Percentiles rank a stretch among this genome's conserved stretches.
Evolutionary conservation across 1,140 invertebrate species (phyloP).

Genomic region (Drosophila arizonae): DNA sequence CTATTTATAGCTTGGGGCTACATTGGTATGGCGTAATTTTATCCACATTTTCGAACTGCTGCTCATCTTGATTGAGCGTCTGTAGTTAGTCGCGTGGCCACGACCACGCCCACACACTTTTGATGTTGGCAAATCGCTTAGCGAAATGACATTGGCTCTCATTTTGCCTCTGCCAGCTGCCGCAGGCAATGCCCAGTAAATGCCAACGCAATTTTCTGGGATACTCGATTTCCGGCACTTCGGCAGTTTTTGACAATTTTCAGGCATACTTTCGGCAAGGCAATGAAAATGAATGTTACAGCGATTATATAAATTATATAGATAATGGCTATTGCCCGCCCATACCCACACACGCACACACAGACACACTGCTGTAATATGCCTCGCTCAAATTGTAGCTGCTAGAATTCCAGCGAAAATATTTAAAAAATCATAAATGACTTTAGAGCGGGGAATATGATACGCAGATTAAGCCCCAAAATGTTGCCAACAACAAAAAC

Average conservation of each 20-base stretch:
- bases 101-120: background rate
- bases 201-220: conserved; percentile 28
- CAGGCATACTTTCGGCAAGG: conserved; percentile 40
- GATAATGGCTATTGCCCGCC: conserved; percentile 35
- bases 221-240: conserved; percentile 41
- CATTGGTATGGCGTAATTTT: too few relatives aligned
- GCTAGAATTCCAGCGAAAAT: conserved; percentile 12
- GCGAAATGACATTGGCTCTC: conserved; percentile 16
- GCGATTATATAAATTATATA: conserved; percentile 64
- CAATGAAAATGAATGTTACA: conserved; percentile 39
- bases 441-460: conserved; percentile 12
- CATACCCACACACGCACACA: too few relatives aligned
- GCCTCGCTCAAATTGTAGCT: too few relatives aligned
- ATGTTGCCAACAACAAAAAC: conserved; percentile 14
- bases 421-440: conserved; percentile 28
- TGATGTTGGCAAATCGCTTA: conserved; percentile 25
- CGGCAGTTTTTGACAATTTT: conserved; percentile 34
- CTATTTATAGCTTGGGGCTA: too few relatives aligned
- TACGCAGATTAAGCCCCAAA: conserved; percentile 17
- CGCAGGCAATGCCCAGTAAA: conserved; percentile 2
- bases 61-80: background rate
- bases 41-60: too few relatives aligned
- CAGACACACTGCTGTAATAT: background rate
- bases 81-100: background rate
- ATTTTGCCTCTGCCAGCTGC: background rate